These are phyloP conservation scores for Polia nebulosa DNA, from an alignment of 2,888 invertebrate species.

Conservation along the genomic window DNA sequence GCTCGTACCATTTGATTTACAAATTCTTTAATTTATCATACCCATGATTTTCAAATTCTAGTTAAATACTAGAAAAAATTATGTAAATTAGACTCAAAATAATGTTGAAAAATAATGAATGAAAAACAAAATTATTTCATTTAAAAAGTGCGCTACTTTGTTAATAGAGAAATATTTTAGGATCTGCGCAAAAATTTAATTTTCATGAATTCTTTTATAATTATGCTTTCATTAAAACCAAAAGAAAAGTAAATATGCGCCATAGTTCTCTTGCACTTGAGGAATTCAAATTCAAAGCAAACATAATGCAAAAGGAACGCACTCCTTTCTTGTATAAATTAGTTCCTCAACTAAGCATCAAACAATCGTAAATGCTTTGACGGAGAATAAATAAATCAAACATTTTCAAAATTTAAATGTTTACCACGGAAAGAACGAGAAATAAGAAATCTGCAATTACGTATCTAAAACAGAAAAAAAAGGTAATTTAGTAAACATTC, in stretches of 20 bases:
- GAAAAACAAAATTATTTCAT: not conserved
- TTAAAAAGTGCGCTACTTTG: constrained; percentile 4
- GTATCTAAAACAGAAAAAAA: too few relatives aligned
- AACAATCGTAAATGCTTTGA: constrained; percentile 12
- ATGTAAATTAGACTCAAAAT: too few relatives aligned
- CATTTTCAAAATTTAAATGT: not conserved
- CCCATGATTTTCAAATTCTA: too few relatives aligned
- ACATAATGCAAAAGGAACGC: constrained; percentile 25
- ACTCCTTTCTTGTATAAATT: constrained; percentile 26
- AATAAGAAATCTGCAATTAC: not conserved
- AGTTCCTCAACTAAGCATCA: constrained; percentile 20
- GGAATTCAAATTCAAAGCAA: constrained; percentile 46
- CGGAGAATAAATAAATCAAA: not conserved
- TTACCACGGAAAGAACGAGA: not conserved
- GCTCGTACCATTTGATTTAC: too few relatives aligned
- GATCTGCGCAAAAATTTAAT: not conserved
- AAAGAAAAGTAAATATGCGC: constrained; percentile 30
- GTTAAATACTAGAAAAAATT: too few relatives aligned
- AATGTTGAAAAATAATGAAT: not conserved
- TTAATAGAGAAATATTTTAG: constrained; percentile 16
- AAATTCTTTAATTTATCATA: too few relatives aligned
- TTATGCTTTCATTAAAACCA: constrained; percentile 43
- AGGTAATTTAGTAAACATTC: too few relatives aligned
- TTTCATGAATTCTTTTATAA: constrained; percentile 32
- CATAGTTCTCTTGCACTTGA: constrained; percentile 27